Evolutionary conservation across 2,888 invertebrate genomes (phyloP).

Genomic region (Tipula lateralis): DNA sequence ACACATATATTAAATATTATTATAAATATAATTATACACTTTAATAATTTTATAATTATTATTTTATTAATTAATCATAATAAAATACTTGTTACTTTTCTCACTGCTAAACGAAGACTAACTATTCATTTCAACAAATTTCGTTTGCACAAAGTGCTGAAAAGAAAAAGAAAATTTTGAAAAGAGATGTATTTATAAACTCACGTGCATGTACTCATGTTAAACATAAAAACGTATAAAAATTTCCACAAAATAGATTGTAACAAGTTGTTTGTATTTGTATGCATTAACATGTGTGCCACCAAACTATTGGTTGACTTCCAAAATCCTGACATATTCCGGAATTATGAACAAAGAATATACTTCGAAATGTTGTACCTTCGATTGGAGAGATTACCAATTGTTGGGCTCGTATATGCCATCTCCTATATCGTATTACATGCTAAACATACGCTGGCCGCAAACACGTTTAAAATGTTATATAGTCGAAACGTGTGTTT

Average conservation of each 20-base stretch:
- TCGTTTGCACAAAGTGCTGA: neutral
- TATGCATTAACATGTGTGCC: neutral
- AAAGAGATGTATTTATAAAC: constrained; percentile 5
- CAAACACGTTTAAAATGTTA: neutral
- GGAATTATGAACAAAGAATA: neutral
- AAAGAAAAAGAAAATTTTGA: neutral
- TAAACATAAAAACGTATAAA: neutral
- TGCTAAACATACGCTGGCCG: neutral
- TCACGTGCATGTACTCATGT: neutral
- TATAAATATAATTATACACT: neutral
- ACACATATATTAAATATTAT: neutral
- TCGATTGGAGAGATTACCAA: neutral
- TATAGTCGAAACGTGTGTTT: neutral
- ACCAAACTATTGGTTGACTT: neutral
- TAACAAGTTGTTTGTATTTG: neutral
- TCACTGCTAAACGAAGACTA: neutral
- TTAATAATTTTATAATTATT: neutral
- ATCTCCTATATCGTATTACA: neutral
- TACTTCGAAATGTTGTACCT: too few species aligned
- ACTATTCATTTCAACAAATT: neutral
- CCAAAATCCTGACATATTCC: neutral
- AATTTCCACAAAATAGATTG: neutral
- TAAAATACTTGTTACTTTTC: neutral
- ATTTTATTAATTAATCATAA: neutral
- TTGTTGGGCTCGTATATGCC: neutral